phyloP scores from a whole-genome alignment of 1,140 invertebrate genomes.

The Lucilia sericata region DNA sequence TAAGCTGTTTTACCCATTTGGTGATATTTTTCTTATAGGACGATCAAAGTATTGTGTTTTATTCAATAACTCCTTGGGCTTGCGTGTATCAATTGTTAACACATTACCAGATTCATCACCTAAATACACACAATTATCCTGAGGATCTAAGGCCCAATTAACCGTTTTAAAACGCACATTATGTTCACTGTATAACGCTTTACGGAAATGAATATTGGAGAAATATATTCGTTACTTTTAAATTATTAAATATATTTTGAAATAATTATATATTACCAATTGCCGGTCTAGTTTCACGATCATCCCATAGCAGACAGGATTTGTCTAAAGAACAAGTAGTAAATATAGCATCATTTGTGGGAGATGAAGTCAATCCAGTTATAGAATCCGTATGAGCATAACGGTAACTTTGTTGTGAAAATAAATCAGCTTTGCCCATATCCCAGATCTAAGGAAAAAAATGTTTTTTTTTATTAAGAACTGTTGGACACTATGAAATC shows the following conservation, averaged over 20 bases:
- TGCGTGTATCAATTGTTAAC: slow-evolving; percentile 43
- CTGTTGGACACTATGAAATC: too few species aligned
- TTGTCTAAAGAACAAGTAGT: slow-evolving; percentile 47
- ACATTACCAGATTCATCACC: slow-evolving; percentile 48
- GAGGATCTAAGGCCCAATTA: slow-evolving; percentile 31
- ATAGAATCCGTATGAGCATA: slow-evolving; percentile 48
- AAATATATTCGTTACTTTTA: background rate
- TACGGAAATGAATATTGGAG: background rate
- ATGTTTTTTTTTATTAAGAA: background rate
- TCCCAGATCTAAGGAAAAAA: slow-evolving; percentile 47
- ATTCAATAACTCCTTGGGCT: slow-evolving; percentile 45
- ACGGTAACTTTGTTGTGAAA: slow-evolving; percentile 46
- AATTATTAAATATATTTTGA: background rate
- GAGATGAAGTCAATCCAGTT: slow-evolving; percentile 37
- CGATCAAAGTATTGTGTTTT: slow-evolving; percentile 37
- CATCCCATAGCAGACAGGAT: slow-evolving; percentile 48
- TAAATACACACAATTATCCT: slow-evolving; percentile 37
- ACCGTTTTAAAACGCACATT: slow-evolving; percentile 43
- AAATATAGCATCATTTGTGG: slow-evolving; percentile 39
- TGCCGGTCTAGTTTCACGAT: slow-evolving; percentile 46
- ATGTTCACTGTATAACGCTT: slow-evolving; percentile 46
- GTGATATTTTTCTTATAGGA: slow-evolving; percentile 47
- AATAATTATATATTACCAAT: slow-evolving; percentile 30
- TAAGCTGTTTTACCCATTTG: slow-evolving; percentile 40
- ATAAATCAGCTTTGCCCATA: slow-evolving; percentile 46